phyloP scores from a whole-genome alignment of 2,113 vertebrate genomes.

The Datnioides undecimradiatus region DNA sequence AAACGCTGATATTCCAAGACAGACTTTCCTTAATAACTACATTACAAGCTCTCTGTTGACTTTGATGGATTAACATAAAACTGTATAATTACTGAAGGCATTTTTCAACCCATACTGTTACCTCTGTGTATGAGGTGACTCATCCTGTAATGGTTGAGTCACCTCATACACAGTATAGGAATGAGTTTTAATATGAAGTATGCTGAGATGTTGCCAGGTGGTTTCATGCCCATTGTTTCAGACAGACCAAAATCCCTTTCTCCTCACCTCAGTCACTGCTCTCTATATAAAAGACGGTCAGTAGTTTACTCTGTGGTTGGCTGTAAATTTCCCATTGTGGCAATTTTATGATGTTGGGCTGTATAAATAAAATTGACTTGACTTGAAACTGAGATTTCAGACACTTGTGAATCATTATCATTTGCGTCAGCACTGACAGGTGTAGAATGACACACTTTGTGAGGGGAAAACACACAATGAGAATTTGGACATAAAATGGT shows the following conservation, averaged over 20 bases:
- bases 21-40: conserved; percentile 16
- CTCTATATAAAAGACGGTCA: not conserved
- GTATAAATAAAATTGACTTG: not conserved
- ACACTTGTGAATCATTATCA: too few relatives aligned
- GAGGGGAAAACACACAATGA: too few relatives aligned
- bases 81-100: conserved; percentile 24
- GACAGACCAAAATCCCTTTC: too few relatives aligned
- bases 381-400: not conserved
- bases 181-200: not conserved
- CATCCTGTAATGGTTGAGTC: not conserved
- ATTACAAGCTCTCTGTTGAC: conserved; percentile 41
- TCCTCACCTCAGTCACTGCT: not conserved
- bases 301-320: not conserved
- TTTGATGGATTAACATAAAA: conserved; percentile 38
- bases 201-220: not conserved
- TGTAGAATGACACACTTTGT: not conserved
- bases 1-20: conserved; percentile 30
- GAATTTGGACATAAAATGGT: not conserved
- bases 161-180: too few relatives aligned
- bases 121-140: not conserved
- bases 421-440: not conserved
- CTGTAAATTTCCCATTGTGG: not conserved
- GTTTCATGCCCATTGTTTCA: not conserved
- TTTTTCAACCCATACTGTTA: conserved; percentile 13
- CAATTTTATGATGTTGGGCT: not conserved